Evolutionary conservation across 2,888 invertebrate species (phyloP).

Genomic region (Plutella xylostella): DNA sequence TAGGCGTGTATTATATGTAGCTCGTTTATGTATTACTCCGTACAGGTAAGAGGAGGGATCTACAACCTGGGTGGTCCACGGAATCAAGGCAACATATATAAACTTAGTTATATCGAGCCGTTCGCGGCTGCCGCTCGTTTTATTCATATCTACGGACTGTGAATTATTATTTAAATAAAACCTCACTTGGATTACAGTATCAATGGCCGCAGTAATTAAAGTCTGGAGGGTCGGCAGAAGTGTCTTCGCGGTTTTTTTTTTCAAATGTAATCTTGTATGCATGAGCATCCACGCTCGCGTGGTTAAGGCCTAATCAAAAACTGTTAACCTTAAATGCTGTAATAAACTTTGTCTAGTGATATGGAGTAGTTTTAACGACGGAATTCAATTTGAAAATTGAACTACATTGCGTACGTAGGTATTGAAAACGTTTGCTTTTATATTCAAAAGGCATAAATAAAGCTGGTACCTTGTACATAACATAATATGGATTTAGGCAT

Average conservation of each 20-base stretch:
- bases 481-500: no score
- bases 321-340: background rate
- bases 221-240: conserved; percentile 22
- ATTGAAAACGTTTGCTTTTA: no score
- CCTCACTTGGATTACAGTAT: conserved; percentile 42
- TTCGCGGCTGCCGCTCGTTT: conserved; percentile 30
- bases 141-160: conserved; percentile 33
- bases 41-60: conserved; percentile 37
- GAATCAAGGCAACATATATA: conserved; percentile 49
- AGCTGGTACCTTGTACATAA: no score
- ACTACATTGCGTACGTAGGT: no score
- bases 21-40: conserved; percentile 17
- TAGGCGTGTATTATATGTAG: conserved; percentile 2
- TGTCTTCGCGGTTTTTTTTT: background rate
- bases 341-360: background rate
- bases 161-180: conserved; percentile 51
- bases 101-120: conserved; percentile 32
- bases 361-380: no score
- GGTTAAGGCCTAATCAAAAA: background rate
- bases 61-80: conserved; percentile 59
- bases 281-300: background rate
- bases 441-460: no score
- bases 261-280: background rate
- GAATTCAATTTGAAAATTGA: no score
- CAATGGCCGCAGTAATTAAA: conserved; percentile 46